Conservation (phyloP, 2,888 invertebrate genomes). For the Agrochola lychnidis region DNA sequence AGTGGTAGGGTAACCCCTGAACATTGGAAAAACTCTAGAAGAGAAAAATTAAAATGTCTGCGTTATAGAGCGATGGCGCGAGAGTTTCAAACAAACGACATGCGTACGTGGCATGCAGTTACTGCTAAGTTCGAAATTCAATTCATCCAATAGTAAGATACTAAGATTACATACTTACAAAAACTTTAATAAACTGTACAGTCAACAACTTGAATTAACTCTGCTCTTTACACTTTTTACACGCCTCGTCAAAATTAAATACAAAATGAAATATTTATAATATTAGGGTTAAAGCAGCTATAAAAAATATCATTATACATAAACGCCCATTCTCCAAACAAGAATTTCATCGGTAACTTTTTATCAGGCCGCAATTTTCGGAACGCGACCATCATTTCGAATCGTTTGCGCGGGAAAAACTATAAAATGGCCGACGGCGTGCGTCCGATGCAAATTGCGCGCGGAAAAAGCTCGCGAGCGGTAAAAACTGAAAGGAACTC, state of each 20-base stretch:
- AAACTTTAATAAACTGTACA: conserved; percentile 14
- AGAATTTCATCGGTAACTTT: conserved; percentile 85
- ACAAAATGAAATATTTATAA: conserved; percentile 73
- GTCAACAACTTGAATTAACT: conserved; percentile 24
- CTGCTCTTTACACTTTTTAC: conserved; percentile 47
- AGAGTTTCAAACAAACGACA: not conserved
- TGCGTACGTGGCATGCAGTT: not conserved
- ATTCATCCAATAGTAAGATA: conserved; percentile 18
- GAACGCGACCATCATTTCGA: conserved; percentile 82
- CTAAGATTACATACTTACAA: conserved; percentile 7
- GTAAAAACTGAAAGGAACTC: conserved; percentile 88
- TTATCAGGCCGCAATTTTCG: conserved; percentile 81
- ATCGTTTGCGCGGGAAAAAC: conserved; percentile 82
- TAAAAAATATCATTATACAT: conserved; percentile 81
- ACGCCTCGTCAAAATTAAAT: conserved; percentile 58
- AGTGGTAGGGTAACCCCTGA: not conserved
- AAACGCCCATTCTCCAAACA: conserved; percentile 82
- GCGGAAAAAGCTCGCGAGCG: conserved; percentile 80
- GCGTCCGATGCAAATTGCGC: conserved; percentile 86
- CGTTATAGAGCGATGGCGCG: not conserved
- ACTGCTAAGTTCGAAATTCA: not conserved
- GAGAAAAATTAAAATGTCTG: not conserved
- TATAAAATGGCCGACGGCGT: conserved; percentile 82
- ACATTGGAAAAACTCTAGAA: not conserved
- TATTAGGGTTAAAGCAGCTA: conserved; percentile 68